These are phyloP conservation scores for Panthera leo DNA, from an alignment of 2,113 vertebrate genomes.

Conservation along the genomic window DNA sequence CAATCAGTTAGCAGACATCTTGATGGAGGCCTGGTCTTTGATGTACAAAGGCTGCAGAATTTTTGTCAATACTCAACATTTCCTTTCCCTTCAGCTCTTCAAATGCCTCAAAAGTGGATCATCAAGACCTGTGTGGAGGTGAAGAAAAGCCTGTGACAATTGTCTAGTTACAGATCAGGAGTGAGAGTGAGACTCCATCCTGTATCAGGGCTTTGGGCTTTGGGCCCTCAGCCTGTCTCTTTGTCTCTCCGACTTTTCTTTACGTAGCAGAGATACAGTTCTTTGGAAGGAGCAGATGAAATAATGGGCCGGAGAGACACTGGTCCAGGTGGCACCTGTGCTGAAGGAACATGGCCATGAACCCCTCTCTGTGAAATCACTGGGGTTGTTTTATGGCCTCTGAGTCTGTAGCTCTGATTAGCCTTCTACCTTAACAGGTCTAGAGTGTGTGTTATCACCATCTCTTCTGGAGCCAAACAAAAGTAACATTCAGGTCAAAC, in stretches of 20 bases:
- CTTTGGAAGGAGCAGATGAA: constrained; percentile 8
- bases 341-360: background rate
- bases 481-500: constrained; percentile 17
- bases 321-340: background rate
- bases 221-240: background rate
- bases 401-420: background rate
- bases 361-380: background rate
- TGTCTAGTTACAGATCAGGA: background rate
- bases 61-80: background rate
- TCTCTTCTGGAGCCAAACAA: constrained; percentile 41
- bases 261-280: background rate
- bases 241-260: background rate
- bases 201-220: background rate
- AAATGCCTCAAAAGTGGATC: constrained; percentile 11
- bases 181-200: background rate
- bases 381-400: background rate
- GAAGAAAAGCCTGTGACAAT: background rate
- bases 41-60: constrained; percentile 50
- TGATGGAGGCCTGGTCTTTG: constrained; percentile 55
- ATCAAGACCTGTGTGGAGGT: background rate
- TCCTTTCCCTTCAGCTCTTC: background rate
- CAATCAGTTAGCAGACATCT: background rate
- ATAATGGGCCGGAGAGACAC: background rate
- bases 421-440: background rate
- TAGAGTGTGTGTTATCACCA: background rate